These are phyloP conservation scores for Opisthograptis luteolata DNA, from an alignment of 2,888 invertebrate species.

Conservation along the genomic window DNA sequence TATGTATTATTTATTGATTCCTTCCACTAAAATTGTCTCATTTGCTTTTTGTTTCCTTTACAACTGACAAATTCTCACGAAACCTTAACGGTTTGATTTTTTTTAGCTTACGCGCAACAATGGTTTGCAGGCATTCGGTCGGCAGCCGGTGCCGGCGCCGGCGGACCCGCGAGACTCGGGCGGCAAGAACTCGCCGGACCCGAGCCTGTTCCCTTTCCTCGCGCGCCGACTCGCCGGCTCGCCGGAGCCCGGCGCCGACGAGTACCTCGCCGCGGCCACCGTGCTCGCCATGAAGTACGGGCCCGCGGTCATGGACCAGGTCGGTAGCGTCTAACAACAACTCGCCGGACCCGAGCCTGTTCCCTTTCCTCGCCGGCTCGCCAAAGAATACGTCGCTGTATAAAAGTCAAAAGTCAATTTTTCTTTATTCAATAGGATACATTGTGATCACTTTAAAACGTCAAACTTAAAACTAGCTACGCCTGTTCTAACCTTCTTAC, in stretches of 20 bases:
- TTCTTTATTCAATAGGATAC: too few species aligned
- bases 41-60: too few species aligned
- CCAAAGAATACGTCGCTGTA: too few species aligned
- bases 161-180: constrained; percentile 49
- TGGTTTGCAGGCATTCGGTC: constrained; percentile 91
- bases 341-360: constrained; percentile 89
- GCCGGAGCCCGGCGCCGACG: constrained; percentile 84
- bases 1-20: too few species aligned
- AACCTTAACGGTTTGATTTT: constrained; percentile 3
- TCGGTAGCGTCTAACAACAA: constrained; percentile 54
- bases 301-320: constrained; percentile 86
- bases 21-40: too few species aligned
- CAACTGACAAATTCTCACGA: too few species aligned
- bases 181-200: constrained; percentile 85
- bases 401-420: too few species aligned
- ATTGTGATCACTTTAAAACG: too few species aligned
- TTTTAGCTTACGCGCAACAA: constrained; percentile 31
- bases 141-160: constrained; percentile 93
- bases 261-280: constrained; percentile 93
- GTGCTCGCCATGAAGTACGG: constrained; percentile 95
- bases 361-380: constrained; percentile 89
- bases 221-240: constrained; percentile 86
- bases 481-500: too few species aligned
- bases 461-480: too few species aligned
- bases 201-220: constrained; percentile 92